Percentiles rank a stretch among this genome's conserved stretches.
Evolutionary conservation across 2,113 vertebrate species (phyloP).

Genomic region (Mixornis gularis): DNA sequence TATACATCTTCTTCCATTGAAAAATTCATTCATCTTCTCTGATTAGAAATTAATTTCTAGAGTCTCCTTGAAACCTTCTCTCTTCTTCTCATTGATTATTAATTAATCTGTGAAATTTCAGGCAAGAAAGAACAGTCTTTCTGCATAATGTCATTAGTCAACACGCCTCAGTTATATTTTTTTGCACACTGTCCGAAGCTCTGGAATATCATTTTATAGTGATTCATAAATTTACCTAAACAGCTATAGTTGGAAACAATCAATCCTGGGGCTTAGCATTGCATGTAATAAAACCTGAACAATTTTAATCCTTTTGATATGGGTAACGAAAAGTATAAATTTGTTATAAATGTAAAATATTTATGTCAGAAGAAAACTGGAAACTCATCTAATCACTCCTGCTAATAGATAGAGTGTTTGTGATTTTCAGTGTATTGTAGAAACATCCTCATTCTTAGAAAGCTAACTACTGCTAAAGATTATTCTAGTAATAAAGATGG

Average conservation of each 20-base stretch:
- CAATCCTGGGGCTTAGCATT: not conserved
- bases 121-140: not conserved
- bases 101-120: conserved; percentile 15
- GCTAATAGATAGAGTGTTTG: not conserved
- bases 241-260: not conserved
- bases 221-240: not conserved
- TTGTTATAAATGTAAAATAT: not conserved
- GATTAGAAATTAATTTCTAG: conserved; percentile 23
- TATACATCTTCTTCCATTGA: not conserved
- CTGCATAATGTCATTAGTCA: not conserved
- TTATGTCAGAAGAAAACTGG: not conserved
- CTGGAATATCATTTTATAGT: not conserved
- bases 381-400: not conserved
- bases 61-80: not conserved
- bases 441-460: not conserved
- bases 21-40: not conserved
- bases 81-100: conserved; percentile 7
- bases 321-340: not conserved
- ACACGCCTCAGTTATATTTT: not conserved
- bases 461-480: not conserved
- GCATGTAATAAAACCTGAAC: not conserved
- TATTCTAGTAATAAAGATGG: not conserved
- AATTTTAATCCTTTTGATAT: not conserved
- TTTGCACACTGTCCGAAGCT: not conserved
- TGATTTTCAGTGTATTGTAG: not conserved